phyloP scores from a whole-genome alignment of 92 coral and sea anemone species.

The Zoanthus solanderi region DNA sequence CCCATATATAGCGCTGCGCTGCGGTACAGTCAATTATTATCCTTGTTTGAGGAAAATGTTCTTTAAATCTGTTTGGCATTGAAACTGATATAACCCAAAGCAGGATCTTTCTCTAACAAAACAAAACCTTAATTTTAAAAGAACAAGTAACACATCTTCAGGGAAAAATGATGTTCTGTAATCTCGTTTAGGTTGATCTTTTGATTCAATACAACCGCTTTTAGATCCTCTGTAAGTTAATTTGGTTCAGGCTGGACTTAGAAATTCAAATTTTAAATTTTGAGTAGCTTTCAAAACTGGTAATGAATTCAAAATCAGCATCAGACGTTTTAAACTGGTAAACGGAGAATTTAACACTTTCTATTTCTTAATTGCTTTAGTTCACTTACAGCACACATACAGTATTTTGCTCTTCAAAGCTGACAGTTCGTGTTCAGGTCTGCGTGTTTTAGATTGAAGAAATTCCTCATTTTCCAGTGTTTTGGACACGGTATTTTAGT shows the following conservation, averaged over 20 bases:
- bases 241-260: conserved; percentile 35
- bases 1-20: not conserved
- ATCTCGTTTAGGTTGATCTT: conserved; percentile 32
- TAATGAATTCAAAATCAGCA: conserved; percentile 35
- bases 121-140: conserved; percentile 28
- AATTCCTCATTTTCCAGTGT: not conserved
- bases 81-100: conserved; percentile 35
- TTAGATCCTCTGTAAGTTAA: conserved; percentile 44
- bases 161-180: conserved; percentile 17
- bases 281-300: conserved; percentile 43
- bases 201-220: conserved; percentile 27
- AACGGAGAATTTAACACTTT: not conserved
- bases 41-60: conserved; percentile 54
- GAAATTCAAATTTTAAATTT: conserved; percentile 22
- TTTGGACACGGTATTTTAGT: conserved; percentile 16
- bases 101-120: conserved; percentile 42
- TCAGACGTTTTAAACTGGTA: conserved; percentile 28
- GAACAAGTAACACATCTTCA: conserved; percentile 45
- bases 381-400: not conserved
- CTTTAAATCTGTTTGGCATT: conserved; percentile 54
- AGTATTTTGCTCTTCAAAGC: not conserved
- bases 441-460: not conserved
- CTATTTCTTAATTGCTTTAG: not conserved
- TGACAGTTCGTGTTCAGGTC: not conserved
- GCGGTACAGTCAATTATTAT: conserved; percentile 70